A percentile compares a stretch with the other conserved stretches of the same genome.
Evolutionary conservation across 2,797 vertebrate species (phyloP).

Genomic region (Pseudomugil tenellus): DNA sequence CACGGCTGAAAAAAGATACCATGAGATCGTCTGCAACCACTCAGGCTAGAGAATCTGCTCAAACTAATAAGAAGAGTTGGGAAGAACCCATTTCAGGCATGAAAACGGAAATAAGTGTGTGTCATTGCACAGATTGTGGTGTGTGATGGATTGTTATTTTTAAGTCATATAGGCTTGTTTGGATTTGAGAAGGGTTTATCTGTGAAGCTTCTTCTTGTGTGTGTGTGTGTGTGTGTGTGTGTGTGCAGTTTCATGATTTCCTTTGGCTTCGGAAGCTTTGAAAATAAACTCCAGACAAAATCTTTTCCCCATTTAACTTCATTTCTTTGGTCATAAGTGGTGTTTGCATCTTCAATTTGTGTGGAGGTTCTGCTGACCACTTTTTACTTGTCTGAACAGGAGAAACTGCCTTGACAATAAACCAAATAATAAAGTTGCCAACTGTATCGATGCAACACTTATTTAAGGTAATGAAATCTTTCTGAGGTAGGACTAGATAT

Average conservation of each 20-base stretch:
- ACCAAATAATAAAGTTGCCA: background rate
- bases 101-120: background rate
- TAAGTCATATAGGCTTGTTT: conserved; percentile 10
- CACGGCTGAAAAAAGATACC: conserved; percentile 52
- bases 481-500: background rate
- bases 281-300: conserved; percentile 1
- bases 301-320: background rate
- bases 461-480: background rate
- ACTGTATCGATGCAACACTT: background rate
- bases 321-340: background rate
- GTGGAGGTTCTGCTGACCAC: background rate
- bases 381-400: background rate
- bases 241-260: conserved; percentile 4
- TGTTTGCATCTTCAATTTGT: background rate
- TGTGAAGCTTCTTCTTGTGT: conserved; percentile 10
- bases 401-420: background rate
- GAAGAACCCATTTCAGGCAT: conserved; percentile 6
- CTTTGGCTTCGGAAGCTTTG: conserved; percentile 8
- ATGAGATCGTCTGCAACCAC: conserved; percentile 36
- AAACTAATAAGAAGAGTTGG: conserved; percentile 16
- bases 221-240: conserved; percentile 4
- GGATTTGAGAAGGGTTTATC: conserved; percentile 15
- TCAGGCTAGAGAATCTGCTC: conserved; percentile 36
- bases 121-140: background rate
- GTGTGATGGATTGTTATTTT: conserved; percentile 20